Evolutionary conservation across 2,797 vertebrate species (phyloP), one percentile per base, ranked within the genome.

Genomic region (Sebastes diploproa): DNA sequence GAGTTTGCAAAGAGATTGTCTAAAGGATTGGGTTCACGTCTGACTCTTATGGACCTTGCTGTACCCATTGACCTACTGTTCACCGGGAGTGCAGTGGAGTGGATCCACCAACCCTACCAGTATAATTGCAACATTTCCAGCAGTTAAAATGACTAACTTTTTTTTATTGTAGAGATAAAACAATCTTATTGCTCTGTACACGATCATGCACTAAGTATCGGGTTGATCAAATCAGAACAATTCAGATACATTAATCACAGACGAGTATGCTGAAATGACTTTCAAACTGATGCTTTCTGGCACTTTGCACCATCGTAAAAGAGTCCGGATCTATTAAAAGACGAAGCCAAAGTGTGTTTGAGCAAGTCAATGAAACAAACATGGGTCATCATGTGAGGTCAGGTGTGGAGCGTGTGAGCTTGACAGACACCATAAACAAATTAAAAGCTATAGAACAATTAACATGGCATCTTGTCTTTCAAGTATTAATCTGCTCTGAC

Each of bases 221-320:
- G 10, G 8, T 22, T 63, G 10, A 9, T 61, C 16, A 20, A 50
- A 67, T 52, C n/a, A 22, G 27, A 32, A 13, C n/a, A 36, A 25
- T 36, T 27, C 72, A 42, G 12, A 38, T 38, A 5, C 36, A 30
- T n/a, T 1, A 16, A 38, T 52, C 29, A 32, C 16, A 50, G 29
- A 7, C 1, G n/a, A 32, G n/a, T 16, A 7, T 8, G 8, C 22
- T 10, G 7, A 29, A 12, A 36, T 7, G 4, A 58, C 10, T 6
- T 29, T 22, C 34, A 25, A 22, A 32, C 7, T 27, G 14, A 14
- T 34, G 56, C 23, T 12, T 62, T 60, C 58, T 55, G 59, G 27
- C 52, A 76, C 73, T 69, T 83, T 78, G 78, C 54, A 30, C 74
- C 29, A 5, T 55, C 25, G 23, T 78, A 80, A 86, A 81, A 64